Conservation (phyloP, 2,888 invertebrate species). For the Metacarcinus magister region DNA sequence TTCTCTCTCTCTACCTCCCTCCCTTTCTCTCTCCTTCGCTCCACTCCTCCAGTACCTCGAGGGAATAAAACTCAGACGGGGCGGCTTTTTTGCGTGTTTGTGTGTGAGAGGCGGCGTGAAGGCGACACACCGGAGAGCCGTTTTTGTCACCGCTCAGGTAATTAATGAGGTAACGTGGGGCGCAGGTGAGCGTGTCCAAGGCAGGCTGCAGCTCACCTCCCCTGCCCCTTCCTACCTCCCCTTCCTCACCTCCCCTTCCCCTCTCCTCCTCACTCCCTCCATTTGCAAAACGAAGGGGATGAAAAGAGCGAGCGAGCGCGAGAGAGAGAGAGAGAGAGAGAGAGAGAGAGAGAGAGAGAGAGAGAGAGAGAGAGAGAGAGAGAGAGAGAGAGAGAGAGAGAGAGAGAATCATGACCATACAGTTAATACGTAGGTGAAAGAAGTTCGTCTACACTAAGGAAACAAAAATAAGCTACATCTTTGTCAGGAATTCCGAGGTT, state of each 20-base stretch:
- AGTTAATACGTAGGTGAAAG: background rate
- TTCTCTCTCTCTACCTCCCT: too few relatives aligned
- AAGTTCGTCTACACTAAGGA: background rate
- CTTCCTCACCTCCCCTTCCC: background rate
- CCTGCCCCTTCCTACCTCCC: background rate
- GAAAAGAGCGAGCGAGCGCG: conserved; percentile 26
- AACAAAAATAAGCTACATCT: background rate
- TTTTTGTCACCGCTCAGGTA: conserved; percentile 35
- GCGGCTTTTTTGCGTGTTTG: background rate
- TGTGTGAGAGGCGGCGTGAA: conserved; percentile 36
- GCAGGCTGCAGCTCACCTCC: background rate
- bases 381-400: conserved; percentile 26
- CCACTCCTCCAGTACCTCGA: background rate
- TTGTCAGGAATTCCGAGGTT: background rate
- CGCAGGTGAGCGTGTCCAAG: conserved; percentile 36
- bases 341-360: conserved; percentile 26
- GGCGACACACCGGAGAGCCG: conserved; percentile 11
- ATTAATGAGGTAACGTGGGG: conserved; percentile 32
- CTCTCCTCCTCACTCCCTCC: background rate
- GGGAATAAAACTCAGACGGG: background rate
- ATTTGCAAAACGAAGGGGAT: background rate
- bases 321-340: conserved; percentile 26
- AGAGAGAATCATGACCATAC: background rate
- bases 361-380: conserved; percentile 8
- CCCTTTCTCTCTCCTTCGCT: background rate